Evolutionary conservation across 2,888 invertebrate species (phyloP).

Genomic region (Nineta flava): DNA sequence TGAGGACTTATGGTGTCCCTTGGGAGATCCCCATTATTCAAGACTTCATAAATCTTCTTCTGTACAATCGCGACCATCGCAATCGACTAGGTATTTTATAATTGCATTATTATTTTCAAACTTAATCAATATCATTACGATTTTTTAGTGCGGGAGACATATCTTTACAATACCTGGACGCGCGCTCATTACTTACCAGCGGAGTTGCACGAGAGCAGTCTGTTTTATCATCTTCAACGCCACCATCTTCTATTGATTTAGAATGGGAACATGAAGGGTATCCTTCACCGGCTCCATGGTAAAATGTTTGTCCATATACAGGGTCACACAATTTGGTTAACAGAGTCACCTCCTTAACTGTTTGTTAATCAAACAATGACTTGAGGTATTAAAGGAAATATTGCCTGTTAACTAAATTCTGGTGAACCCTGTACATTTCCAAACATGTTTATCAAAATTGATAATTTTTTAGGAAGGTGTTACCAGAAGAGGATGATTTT

Average conservation of each 20-base stretch:
- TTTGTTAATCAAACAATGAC: no score
- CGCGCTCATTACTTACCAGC: constrained; percentile 28
- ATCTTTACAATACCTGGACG: constrained; percentile 42
- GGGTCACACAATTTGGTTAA: no score
- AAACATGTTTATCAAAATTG: no score
- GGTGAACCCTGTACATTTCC: no score
- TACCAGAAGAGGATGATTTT: constrained; percentile 13
- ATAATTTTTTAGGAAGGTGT: constrained; percentile 12
- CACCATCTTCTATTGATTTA: constrained; percentile 49
- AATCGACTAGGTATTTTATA: no score
- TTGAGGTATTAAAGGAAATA: no score
- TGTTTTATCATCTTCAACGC: constrained; percentile 30
- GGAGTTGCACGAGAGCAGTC: constrained; percentile 4
- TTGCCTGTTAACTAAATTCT: no score
- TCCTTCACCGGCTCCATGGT: constrained; percentile 8
- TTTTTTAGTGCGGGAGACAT: constrained; percentile 30
- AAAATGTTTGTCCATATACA: constrained; percentile 14
- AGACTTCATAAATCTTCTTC: constrained; percentile 25
- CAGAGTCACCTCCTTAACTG: no score
- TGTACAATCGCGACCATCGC: neutral
- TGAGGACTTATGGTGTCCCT: constrained; percentile 25
- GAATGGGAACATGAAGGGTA: constrained; percentile 54
- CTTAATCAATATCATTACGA: no score
- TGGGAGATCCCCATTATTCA: constrained; percentile 21
- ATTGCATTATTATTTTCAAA: no score